Conservation (phyloP, 2,113 vertebrate genomes). For the Paraplagusia blochii region DNA sequence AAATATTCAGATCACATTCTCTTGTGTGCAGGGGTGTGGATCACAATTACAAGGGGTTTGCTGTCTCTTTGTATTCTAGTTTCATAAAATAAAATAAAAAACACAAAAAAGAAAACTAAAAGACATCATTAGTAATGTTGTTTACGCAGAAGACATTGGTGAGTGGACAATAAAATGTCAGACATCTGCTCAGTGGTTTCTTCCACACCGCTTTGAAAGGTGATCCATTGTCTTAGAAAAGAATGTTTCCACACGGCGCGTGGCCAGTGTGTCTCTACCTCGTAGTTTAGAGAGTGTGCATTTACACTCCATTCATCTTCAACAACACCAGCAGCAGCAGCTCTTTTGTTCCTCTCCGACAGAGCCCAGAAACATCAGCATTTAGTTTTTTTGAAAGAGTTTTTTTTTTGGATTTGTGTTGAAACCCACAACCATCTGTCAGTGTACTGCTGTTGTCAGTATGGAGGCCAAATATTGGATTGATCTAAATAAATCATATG, state of each 20-base stretch:
- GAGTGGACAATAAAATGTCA: neutral
- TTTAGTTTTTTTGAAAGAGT: neutral
- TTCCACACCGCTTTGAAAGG: neutral
- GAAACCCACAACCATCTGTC: neutral
- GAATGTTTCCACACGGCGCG: neutral
- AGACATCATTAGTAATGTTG: too few species aligned
- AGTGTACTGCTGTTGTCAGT: neutral
- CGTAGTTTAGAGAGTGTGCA: neutral
- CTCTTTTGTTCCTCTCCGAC: neutral
- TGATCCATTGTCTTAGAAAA: neutral
- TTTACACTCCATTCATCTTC: neutral
- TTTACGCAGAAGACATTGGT: too few species aligned
- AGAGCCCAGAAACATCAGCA: neutral
- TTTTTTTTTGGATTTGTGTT: neutral
- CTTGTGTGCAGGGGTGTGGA: too few species aligned
- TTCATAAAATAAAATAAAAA: too few species aligned
- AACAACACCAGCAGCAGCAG: neutral
- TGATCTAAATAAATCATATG: neutral
- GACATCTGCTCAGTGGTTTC: neutral
- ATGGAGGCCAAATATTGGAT: neutral
- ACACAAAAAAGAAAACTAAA: too few species aligned
- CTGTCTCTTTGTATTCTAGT: too few species aligned
- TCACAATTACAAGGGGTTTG: too few species aligned
- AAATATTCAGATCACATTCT: too few species aligned
- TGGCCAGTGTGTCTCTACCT: neutral